These are phyloP conservation scores for Atrina japonica DNA, from an alignment of 2,888 invertebrate genomes.

Conservation along the genomic window DNA sequence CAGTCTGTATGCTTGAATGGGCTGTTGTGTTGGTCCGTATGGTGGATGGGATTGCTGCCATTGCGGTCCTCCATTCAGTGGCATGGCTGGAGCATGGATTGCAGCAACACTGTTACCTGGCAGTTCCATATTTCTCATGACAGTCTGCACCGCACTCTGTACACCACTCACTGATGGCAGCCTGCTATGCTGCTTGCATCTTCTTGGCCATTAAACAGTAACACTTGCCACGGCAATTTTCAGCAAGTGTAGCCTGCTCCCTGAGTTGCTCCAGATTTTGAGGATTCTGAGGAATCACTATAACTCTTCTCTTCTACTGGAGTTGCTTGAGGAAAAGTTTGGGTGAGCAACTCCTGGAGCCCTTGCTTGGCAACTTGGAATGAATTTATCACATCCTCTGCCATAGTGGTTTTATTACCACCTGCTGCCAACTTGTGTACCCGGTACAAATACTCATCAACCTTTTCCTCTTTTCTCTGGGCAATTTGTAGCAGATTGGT, in stretches of 20 bases:
- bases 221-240: too few relatives aligned
- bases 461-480: not conserved
- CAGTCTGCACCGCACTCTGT: not conserved
- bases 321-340: too few relatives aligned
- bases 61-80: not conserved
- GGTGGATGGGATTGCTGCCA: not conserved
- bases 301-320: too few relatives aligned
- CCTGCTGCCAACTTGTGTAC: not conserved
- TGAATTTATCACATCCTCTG: not conserved
- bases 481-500: not conserved
- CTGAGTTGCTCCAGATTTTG: not conserved
- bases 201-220: too few relatives aligned
- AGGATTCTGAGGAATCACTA: not conserved
- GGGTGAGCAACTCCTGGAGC: not conserved
- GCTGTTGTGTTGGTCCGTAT: not conserved
- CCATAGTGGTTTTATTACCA: not conserved
- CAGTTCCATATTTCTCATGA: not conserved
- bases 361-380: not conserved
- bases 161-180: not conserved
- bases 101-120: not conserved
- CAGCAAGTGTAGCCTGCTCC: not conserved
- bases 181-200: not conserved
- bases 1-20: too few relatives aligned
- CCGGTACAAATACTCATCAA: not conserved
- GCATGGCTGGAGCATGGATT: not conserved